Conservation (phyloP, 2,797 vertebrate genomes). For the Nasua narica region DNA sequence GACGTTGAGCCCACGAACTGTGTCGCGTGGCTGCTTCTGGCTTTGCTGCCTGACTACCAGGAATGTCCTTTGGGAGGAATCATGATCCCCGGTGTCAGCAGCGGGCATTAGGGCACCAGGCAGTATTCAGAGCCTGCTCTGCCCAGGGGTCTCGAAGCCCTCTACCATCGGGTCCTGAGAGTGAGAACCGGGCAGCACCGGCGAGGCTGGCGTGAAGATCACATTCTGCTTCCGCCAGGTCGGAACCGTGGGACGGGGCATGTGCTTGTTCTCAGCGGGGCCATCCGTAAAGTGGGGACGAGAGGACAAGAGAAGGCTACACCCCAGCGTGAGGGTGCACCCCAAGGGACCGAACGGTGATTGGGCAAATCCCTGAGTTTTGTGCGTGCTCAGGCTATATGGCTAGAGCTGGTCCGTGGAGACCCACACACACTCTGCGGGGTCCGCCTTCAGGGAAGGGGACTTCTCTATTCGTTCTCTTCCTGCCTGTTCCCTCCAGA, state of each 20-base stretch:
- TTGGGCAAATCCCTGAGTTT: neutral
- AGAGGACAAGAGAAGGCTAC: neutral
- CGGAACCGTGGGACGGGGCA: accelerated
- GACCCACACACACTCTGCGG: accelerated
- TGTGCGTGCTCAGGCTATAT: neutral
- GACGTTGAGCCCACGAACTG: neutral
- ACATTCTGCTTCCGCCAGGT: accelerated
- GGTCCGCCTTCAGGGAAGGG: neutral
- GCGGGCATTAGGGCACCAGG: neutral
- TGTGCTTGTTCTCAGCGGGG: neutral
- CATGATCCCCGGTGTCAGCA: neutral
- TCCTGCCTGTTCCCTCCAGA: neutral
- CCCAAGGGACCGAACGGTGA: neutral
- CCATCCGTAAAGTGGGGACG: neutral
- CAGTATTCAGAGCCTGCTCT: neutral
- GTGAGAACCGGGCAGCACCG: accelerated
- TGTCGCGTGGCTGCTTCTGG: neutral
- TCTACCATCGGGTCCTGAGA: neutral
- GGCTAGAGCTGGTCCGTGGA: accelerated
- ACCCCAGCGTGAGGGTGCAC: neutral
- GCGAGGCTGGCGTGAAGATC: too few species aligned
- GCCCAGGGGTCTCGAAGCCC: neutral
- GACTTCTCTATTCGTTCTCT: too few species aligned
- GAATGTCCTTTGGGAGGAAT: neutral
- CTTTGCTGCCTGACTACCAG: neutral